Conservation (phyloP, 2,797 vertebrate species). For the Pogonophryne albipinna region DNA sequence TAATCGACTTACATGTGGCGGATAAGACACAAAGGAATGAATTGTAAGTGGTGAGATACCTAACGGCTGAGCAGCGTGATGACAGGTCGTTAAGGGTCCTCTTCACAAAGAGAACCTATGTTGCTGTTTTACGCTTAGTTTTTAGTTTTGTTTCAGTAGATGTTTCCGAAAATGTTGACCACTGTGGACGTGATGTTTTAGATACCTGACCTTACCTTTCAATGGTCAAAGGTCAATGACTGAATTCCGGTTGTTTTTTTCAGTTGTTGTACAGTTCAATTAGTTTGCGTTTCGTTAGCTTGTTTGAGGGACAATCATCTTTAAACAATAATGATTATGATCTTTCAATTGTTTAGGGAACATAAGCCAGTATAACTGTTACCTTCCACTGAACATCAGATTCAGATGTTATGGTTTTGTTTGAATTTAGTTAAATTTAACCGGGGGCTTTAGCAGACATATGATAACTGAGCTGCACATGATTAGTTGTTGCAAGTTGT, state of each 20-base stretch:
- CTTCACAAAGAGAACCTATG: background rate
- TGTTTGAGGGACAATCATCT: background rate
- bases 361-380: background rate
- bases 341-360: background rate
- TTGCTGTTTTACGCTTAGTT: background rate
- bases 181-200: too few species aligned
- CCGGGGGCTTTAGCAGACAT: background rate
- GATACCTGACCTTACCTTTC: too few species aligned
- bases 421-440: background rate
- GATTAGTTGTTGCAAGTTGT: too few species aligned
- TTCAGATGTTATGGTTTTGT: too few species aligned
- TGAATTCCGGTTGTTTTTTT: too few species aligned
- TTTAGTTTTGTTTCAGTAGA: background rate
- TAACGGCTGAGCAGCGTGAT: slow-evolving; percentile 3
- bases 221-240: too few species aligned
- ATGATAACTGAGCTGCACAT: background rate
- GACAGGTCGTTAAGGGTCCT: slow-evolving; percentile 17
- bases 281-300: too few species aligned
- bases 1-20: slow-evolving; percentile 25
- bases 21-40: slow-evolving; percentile 64
- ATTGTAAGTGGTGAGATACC: slow-evolving; percentile 70
- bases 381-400: background rate
- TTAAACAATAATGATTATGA: background rate
- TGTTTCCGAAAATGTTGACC: background rate
- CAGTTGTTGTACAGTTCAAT: too few species aligned